Evolutionary conservation across 2,113 vertebrate species (phyloP), one percentile per base, ranked within the genome.

Genomic region (Gymnogyps californianus): DNA sequence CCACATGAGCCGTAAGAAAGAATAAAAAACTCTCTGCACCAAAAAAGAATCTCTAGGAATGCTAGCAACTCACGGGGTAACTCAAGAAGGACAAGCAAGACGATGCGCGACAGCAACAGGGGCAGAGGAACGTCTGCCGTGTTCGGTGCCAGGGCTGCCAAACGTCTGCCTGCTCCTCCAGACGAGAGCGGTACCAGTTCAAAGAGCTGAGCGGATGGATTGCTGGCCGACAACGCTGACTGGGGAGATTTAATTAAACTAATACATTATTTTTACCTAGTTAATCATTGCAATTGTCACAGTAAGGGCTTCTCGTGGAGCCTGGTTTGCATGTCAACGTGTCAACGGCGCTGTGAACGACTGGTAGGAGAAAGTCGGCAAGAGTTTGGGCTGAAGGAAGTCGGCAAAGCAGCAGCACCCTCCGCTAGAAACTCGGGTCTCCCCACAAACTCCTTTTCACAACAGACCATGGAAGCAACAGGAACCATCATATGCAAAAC

Each of bases 261-360:
- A 47, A 71, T 64, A 21, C 51, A 80, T 94, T 94, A 71, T 94
- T 95, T 96, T 90, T 95, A 86, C 83, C 70, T 64, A 85, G 54
- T 82, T 93, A 64, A 79, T 95, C 89, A 58, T 17, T 52, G 61
- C 91, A 62, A 51, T 54, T 84, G 79, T 90, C 86, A 85, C 86
- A 59, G 80, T 11, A 57, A 88, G 79, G 66, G 91, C 79, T 93
- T 85, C 67, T 82, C n/a, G 3, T 1, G 19, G 75, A 88, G 67
- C 65, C 65, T 18, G 57, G 83, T 54, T 66, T 54, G 75, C 51
- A 46, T 26, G 65, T 82, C 77, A 89, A 69, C 4, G 2, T 19
- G 2, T 16, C 66, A 20, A 31, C 12, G 3, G 32, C 21, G 6
- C 46, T 10, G n/a, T 16, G 42, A 61, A 8, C 1, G n/a, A 29